Percentiles rank a stretch among this genome's conserved stretches.
Evolutionary conservation across 2,113 vertebrate species (phyloP).

Genomic region (Scytalopus superciliaris): DNA sequence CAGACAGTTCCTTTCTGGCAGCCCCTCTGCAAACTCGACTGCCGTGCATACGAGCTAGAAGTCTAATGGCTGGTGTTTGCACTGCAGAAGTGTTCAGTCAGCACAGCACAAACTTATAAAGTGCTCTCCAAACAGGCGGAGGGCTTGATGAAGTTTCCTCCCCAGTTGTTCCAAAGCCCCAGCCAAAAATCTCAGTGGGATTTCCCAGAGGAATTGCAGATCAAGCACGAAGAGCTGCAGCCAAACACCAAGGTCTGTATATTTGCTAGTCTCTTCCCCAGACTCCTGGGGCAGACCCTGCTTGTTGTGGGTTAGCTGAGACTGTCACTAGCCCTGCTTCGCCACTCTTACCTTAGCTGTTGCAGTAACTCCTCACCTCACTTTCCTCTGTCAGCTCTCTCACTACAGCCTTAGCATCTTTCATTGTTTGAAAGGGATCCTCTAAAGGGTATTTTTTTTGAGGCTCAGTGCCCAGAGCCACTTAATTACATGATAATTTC

Average conservation of each 20-base stretch:
- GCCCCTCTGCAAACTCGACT: not conserved
- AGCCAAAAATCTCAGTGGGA: constrained; percentile 57
- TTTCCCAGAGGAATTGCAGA: constrained; percentile 31
- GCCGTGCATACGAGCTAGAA: not conserved
- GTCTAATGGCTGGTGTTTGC: not conserved
- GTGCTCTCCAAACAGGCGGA: constrained; percentile 56
- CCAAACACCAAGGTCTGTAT: not conserved
- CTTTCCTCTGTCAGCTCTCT: not conserved
- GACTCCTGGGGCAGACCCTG: not conserved
- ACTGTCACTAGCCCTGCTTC: not conserved
- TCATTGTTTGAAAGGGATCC: not conserved
- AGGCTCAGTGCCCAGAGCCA: not conserved
- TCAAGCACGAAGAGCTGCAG: not conserved
- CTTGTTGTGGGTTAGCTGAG: not conserved
- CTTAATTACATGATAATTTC: constrained; percentile 12
- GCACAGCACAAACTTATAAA: constrained; percentile 39
- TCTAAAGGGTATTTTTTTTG: not conserved
- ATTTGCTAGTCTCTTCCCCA: not conserved
- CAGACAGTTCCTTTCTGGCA: not conserved
- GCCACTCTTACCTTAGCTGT: not conserved
- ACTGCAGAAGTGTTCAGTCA: constrained; percentile 48
- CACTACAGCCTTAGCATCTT: not conserved
- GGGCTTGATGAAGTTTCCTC: constrained; percentile 34
- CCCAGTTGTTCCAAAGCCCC: constrained; percentile 45
- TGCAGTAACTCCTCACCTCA: fast-evolving